Evolutionary conservation across 2,888 invertebrate species (phyloP).

Genomic region (Teleiodes luculella): DNA sequence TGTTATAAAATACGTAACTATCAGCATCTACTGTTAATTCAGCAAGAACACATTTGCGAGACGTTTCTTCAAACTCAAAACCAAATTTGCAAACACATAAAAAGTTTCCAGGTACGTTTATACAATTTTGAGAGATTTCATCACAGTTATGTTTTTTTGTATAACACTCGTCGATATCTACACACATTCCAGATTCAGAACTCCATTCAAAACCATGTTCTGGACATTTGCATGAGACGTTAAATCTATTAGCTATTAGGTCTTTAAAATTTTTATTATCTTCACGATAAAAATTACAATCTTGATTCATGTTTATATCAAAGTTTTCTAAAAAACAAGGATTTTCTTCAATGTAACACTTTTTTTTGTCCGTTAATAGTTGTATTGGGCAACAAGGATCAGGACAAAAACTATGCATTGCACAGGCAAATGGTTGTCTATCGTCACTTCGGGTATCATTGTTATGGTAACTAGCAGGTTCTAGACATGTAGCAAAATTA

Average conservation of each 20-base stretch:
- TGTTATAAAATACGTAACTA: not conserved
- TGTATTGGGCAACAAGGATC: conserved; percentile 80
- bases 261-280: conserved; percentile 67
- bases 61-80: conserved; percentile 39
- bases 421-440: conserved; percentile 75
- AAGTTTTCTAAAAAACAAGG: conserved; percentile 72
- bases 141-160: conserved; percentile 56
- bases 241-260: conserved; percentile 78
- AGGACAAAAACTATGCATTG: conserved; percentile 82
- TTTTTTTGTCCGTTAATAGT: conserved; percentile 50
- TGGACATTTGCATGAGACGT: conserved; percentile 78
- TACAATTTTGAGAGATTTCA: conserved; percentile 65
- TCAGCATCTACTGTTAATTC: not conserved
- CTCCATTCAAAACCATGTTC: conserved; percentile 76
- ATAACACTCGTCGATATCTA: conserved; percentile 81
- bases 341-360: conserved; percentile 67
- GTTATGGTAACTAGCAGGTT: conserved; percentile 58
- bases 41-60: conserved; percentile 24
- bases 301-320: not conserved
- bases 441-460: conserved; percentile 79
- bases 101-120: conserved; percentile 76
- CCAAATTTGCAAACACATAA: conserved; percentile 74
- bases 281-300: conserved; percentile 49
- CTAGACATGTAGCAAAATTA: conserved; percentile 79
- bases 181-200: conserved; percentile 79